phyloP scores from a whole-genome alignment of 2,113 vertebrate genomes.

The Pelusios castaneus region DNA sequence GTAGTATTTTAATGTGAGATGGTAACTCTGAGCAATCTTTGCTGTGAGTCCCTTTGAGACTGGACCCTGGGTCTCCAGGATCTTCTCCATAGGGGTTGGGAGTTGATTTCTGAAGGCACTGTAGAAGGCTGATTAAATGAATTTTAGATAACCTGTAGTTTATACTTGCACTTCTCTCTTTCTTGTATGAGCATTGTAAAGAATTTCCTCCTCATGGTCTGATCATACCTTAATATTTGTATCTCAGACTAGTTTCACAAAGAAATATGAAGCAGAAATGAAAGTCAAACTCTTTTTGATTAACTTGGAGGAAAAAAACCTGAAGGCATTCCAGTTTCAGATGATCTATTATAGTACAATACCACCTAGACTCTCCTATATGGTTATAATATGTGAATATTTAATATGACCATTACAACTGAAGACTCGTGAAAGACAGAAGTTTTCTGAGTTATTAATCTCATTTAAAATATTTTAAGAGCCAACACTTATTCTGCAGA shows the following conservation, averaged over 20 bases:
- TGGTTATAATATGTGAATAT: background rate
- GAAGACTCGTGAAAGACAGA: background rate
- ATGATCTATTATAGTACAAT: background rate
- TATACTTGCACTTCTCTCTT: background rate
- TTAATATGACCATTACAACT: background rate
- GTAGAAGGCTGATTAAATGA: too few relatives aligned
- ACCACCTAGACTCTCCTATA: background rate
- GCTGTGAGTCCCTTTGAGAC: too few relatives aligned
- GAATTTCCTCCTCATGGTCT: background rate
- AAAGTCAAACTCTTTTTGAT: background rate
- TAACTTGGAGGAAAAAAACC: background rate
- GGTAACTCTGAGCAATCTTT: too few relatives aligned
- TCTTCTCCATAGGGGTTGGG: too few relatives aligned
- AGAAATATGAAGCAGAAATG: background rate
- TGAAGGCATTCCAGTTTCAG: background rate
- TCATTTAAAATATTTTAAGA: background rate
- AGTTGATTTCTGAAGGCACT: too few relatives aligned
- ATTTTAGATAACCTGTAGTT: too few relatives aligned
- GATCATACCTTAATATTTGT: background rate
- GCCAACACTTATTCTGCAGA: background rate
- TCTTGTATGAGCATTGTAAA: background rate
- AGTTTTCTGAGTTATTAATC: background rate
- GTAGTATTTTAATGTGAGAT: too few relatives aligned
- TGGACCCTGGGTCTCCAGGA: too few relatives aligned
- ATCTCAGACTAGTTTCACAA: background rate